phyloP scores from a whole-genome alignment of 1,140 invertebrate species.

The Leptonema lineaticorne region DNA sequence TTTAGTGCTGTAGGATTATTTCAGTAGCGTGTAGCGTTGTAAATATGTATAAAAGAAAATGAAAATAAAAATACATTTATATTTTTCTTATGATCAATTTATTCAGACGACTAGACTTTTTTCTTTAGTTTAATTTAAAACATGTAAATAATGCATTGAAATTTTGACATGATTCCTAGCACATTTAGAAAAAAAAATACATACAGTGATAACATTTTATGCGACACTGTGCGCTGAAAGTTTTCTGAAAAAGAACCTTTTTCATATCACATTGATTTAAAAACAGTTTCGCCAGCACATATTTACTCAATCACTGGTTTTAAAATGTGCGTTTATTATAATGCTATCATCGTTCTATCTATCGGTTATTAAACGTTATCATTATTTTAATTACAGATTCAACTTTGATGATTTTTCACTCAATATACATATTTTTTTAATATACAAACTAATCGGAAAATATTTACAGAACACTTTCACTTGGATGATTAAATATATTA shows the following conservation, averaged over 20 bases:
- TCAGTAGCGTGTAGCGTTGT: not conserved
- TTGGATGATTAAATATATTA: slow-evolving; percentile 3
- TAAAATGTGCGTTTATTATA: no score
- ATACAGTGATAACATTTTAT: slow-evolving; percentile 40
- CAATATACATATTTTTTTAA: slow-evolving; percentile 3
- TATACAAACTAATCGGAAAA: slow-evolving; percentile 20
- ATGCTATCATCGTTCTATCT: no score
- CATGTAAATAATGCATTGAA: slow-evolving; percentile 22
- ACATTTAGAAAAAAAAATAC: slow-evolving; percentile 33
- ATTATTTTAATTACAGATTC: not conserved
- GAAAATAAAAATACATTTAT: slow-evolving; percentile 36
- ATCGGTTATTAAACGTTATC: no score
- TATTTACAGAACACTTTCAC: slow-evolving; percentile 27
- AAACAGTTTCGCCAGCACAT: not conserved
- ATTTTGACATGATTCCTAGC: slow-evolving; percentile 31
- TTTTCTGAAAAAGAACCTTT: slow-evolving; percentile 16
- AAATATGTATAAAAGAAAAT: no score
- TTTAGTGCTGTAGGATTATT: not conserved
- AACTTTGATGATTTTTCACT: slow-evolving; percentile 16
- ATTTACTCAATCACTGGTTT: no score
- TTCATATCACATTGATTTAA: slow-evolving; percentile 1
- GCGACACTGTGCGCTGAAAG: slow-evolving; percentile 37
- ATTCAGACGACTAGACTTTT: slow-evolving; percentile 42
- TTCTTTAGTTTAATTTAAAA: slow-evolving; percentile 26
- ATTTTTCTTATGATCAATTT: slow-evolving; percentile 36